Percentiles rank a stretch among this genome's conserved stretches.
phyloP scores from a whole-genome alignment of 2,113 vertebrate species.

The Nothoprocta pentlandii region DNA sequence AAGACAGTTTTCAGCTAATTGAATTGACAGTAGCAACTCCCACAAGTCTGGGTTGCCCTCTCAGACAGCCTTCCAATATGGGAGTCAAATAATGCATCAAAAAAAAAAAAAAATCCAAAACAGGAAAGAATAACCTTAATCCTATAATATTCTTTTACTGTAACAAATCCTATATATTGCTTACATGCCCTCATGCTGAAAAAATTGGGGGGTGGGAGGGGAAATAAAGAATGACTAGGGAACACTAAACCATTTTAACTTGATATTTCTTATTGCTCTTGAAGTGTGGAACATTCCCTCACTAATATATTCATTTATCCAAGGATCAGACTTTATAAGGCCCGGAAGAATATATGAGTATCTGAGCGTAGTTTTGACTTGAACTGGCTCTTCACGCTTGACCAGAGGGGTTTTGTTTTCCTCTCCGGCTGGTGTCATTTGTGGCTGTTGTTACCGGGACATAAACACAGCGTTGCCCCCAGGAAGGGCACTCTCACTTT shows the following conservation, averaged over 20 bases:
- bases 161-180: not conserved
- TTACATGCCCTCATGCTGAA: not conserved
- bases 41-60: not conserved
- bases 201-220: no score
- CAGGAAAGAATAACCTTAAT: not conserved
- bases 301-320: not conserved
- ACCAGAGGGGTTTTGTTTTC: not conserved
- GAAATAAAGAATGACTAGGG: not conserved
- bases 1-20: not conserved
- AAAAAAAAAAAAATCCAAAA: not conserved
- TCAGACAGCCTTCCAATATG: not conserved
- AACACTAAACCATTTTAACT: not conserved
- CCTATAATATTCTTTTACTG: not conserved
- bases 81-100: not conserved
- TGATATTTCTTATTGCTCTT: not conserved
- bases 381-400: not conserved
- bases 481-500: not conserved
- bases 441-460: not conserved
- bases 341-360: not conserved
- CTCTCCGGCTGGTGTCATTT: fast-evolving
- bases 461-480: fast-evolving
- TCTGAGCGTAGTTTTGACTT: not conserved
- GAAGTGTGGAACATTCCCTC: not conserved
- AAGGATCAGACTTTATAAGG: not conserved
- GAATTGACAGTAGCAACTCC: not conserved